Evolutionary conservation across 1,140 invertebrate genomes (phyloP).

Genomic region (Zelostemma sp.): DNA sequence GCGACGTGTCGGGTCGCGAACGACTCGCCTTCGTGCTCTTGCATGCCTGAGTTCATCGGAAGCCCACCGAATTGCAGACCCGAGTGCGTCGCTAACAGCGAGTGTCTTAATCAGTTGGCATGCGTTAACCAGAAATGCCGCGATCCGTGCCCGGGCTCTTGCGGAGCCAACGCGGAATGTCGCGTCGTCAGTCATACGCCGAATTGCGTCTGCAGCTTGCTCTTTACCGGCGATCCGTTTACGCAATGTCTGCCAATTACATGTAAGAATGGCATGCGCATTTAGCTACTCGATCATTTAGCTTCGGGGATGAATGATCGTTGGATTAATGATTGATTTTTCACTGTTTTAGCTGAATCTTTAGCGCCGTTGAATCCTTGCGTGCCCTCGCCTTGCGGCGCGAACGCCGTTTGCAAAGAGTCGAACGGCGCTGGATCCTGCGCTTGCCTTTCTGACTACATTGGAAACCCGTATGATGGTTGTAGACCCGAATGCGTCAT

Average conservation of each 20-base stretch:
- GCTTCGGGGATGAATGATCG: too few species aligned
- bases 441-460: conserved; percentile 79
- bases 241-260: conserved; percentile 53
- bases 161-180: too few species aligned
- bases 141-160: conserved; percentile 68
- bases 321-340: too few species aligned
- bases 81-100: conserved; percentile 75
- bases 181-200: too few species aligned
- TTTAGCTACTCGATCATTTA: too few species aligned
- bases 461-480: too few species aligned
- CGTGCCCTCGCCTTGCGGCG: conserved; percentile 83
- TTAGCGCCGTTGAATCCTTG: conserved; percentile 77
- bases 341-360: too few species aligned
- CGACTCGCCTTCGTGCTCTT: conserved; percentile 68
- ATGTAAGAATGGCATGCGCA: conserved; percentile 44
- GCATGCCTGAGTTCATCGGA: conserved; percentile 75
- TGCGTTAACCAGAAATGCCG: conserved; percentile 68
- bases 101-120: too few species aligned
- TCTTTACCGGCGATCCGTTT: conserved; percentile 81
- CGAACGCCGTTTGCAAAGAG: conserved; percentile 82
- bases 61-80: conserved; percentile 76
- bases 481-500: conserved; percentile 83
- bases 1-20: conserved; percentile 69
- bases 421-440: conserved; percentile 79
- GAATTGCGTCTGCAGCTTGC: conserved; percentile 75